Conservation (phyloP, 1,140 invertebrate genomes). For the Drosophila funebris region DNA sequence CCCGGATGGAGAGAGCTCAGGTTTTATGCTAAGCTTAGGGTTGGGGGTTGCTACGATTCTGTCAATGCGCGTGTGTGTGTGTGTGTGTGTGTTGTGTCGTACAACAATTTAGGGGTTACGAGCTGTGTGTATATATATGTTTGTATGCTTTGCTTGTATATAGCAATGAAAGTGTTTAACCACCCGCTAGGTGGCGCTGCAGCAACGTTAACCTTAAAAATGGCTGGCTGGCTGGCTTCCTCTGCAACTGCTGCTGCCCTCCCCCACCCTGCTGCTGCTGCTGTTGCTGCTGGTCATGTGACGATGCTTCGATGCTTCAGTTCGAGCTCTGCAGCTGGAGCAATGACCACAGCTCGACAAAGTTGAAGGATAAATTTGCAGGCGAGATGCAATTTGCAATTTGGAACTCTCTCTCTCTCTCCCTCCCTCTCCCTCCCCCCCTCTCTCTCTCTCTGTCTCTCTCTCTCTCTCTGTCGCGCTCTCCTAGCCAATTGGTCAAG, state of each 20-base stretch:
- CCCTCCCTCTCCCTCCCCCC: not conserved
- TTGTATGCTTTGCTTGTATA: no score
- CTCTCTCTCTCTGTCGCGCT: not conserved
- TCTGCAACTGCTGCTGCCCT: constrained; percentile 4
- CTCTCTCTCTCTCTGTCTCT: not conserved
- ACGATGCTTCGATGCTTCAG: not conserved
- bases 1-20: constrained; percentile 31
- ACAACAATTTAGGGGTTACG: constrained; percentile 70
- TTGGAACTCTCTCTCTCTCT: constrained; percentile 1
- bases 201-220: constrained; percentile 60
- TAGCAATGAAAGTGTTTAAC: constrained; percentile 70
- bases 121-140: constrained; percentile 23
- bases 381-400: constrained; percentile 39
- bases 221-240: constrained; percentile 26
- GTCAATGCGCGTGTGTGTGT: not conserved
- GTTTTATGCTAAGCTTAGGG: constrained; percentile 15
- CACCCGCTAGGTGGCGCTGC: constrained; percentile 52
- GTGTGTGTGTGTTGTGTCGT: not conserved
- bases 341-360: constrained; percentile 75
- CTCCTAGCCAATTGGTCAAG: not conserved
- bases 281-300: constrained; percentile 10
- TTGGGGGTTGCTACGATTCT: not conserved
- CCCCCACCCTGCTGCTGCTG: not conserved
- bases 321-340: constrained; percentile 51
- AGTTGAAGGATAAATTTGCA: constrained; percentile 74